Base-by-base conservation (phyloP, 2,888 invertebrate genomes). In the Drosophila stalkeri region DNA sequence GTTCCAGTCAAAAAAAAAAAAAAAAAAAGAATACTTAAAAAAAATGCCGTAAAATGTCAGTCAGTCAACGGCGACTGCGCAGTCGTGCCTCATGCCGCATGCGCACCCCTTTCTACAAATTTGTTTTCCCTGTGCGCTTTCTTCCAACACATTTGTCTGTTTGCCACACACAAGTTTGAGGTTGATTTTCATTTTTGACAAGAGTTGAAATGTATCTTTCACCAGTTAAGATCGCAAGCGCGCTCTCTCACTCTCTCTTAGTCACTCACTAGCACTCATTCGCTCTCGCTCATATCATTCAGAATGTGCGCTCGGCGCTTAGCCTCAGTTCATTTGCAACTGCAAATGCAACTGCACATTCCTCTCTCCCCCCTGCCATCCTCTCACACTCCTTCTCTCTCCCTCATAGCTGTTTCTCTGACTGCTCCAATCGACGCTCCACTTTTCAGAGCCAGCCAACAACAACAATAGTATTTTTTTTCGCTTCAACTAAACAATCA, bases 201-300 rank as follows among this genome's bases (percentile, higher is more conserved):
- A 87, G 86, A 88, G 87, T 66, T 90, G 87, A 88, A 90, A 88
- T 90, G 87, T 87, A 85, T 88, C 87, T 88, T 88, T 90, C 87
- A 88, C 87, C 90, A 82, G 65, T 31, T 52, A 33, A 56, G 51
- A 66, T 77, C 55, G 23, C 18, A 43, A 51, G 27, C 55, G 39
- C 27, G 11, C 31, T 23, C 49, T 44, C 41, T 46, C 23, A 7
- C 35, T n/a, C n/a, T 5, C 3, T 23, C 46, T 14, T 14, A 18
- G n/a, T 27, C n/a, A 14, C 14, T 3, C 47, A 20, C 20, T n/a
- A n/a, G n/a, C 3, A 16, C 11, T 31, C 43, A 18, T 6, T 39
- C 60, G 20, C 16, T 12, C 33, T 41, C 56, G 47, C 41, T 44
- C 44, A 3, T 11, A 20, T 33, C 57, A 43, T 16, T 44, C 76